These are phyloP conservation scores for Hermodice carunculata DNA, from an alignment of 2,888 invertebrate species.

Conservation along the genomic window DNA sequence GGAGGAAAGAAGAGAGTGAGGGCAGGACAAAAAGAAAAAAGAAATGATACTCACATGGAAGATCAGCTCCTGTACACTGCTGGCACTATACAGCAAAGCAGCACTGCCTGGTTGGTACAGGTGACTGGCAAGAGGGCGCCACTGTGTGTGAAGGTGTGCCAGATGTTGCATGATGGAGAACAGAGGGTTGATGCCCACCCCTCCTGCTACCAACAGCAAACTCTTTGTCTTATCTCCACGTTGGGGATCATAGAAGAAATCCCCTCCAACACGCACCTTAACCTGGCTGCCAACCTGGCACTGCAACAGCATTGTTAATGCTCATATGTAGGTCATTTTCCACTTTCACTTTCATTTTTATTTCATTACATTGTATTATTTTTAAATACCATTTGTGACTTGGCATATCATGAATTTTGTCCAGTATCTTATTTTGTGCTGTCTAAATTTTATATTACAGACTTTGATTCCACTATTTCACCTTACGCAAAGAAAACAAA, in stretches of 20 bases:
- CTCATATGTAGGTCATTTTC: no score
- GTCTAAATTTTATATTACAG: no score
- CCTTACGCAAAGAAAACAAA: no score
- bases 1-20: no score
- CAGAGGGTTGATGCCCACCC: constrained; percentile 72
- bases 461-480: no score
- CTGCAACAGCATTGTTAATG: constrained; percentile 46
- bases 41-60: constrained; percentile 69
- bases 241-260: constrained; percentile 65
- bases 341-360: no score
- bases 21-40: no score
- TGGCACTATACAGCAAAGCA: constrained; percentile 67
- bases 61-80: constrained; percentile 65
- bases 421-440: background rate
- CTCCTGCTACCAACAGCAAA: constrained; percentile 70
- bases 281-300: constrained; percentile 65
- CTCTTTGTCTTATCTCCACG: constrained; percentile 38
- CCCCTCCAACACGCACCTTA: constrained; percentile 68
- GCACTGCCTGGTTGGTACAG: constrained; percentile 39
- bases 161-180: constrained; percentile 67
- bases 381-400: background rate
- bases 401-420: background rate
- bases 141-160: constrained; percentile 43
- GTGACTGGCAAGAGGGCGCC: background rate
- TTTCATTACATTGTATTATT: background rate